Evolutionary conservation across 2,113 vertebrate genomes (phyloP).

Genomic region (Narcine bancroftii): DNA sequence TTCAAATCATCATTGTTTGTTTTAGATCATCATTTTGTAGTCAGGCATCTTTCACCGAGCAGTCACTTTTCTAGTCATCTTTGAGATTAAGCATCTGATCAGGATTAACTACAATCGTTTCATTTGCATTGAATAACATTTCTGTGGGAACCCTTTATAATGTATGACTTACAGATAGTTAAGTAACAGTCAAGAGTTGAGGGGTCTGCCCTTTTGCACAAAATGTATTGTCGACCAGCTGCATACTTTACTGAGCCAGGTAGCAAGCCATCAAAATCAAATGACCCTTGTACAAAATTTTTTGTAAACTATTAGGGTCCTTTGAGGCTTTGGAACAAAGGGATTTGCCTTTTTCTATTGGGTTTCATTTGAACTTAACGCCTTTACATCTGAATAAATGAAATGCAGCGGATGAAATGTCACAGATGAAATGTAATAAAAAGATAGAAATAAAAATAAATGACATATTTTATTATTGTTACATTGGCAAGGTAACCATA

Average conservation of each 20-base stretch:
- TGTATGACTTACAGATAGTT: neutral
- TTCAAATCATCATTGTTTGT: neutral
- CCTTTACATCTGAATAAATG: neutral
- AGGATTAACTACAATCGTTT: neutral
- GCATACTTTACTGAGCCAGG: neutral
- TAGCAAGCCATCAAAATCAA: neutral
- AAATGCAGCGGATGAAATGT: too few species aligned
- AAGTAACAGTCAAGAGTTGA: neutral
- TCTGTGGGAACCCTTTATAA: neutral
- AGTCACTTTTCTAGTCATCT: neutral
- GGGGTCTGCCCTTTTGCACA: neutral
- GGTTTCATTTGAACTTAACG: neutral
- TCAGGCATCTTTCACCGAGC: neutral
- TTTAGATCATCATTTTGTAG: too few species aligned
- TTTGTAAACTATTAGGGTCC: neutral
- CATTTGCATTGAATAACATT: neutral
- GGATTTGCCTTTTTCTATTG: neutral
- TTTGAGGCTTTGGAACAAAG: too few species aligned
- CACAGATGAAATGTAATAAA: neutral
- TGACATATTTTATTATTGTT: too few species aligned
- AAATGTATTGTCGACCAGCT: neutral
- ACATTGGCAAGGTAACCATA: too few species aligned
- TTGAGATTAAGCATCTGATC: neutral
- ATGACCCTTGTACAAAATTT: neutral
- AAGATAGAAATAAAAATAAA: neutral